phyloP scores from a whole-genome alignment of 2,888 invertebrate species.

The Parelbella ahira region DNA sequence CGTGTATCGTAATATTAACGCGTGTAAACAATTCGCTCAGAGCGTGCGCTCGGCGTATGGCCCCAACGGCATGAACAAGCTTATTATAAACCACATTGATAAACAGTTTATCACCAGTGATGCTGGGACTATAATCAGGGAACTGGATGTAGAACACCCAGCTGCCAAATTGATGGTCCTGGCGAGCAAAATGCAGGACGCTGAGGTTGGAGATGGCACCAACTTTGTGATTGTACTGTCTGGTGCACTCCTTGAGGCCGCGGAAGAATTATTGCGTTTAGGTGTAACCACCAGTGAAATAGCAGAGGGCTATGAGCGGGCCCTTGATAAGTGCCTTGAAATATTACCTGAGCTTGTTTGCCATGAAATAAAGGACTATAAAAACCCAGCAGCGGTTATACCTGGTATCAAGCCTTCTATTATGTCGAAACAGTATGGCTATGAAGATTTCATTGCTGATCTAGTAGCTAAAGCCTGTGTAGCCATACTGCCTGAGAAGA shows the following conservation, averaged over 20 bases:
- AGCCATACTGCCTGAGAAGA: constrained; percentile 91
- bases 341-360: constrained; percentile 91
- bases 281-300: constrained; percentile 99
- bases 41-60: constrained; percentile 97
- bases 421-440: constrained; percentile 98
- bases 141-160: constrained; percentile 98
- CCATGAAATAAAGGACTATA: constrained; percentile 86
- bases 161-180: constrained; percentile 98
- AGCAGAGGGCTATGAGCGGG: constrained; percentile 96
- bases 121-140: constrained; percentile 98
- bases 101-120: constrained; percentile 99
- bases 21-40: constrained; percentile 97
- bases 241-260: constrained; percentile 94
- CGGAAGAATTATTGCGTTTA: constrained; percentile 94
- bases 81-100: constrained; percentile 99
- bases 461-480: constrained; percentile 94
- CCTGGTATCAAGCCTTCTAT: constrained; percentile 90
- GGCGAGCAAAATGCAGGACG: constrained; percentile 98
- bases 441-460: constrained; percentile 94
- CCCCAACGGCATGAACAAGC: constrained; percentile 99
- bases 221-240: constrained; percentile 98
- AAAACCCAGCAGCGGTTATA: constrained; percentile 84
- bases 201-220: constrained; percentile 99
- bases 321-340: constrained; percentile 93
- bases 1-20: constrained; percentile 95